phyloP scores from a whole-genome alignment of 2,113 vertebrate species.

The Dicrurus megarhynchus region DNA sequence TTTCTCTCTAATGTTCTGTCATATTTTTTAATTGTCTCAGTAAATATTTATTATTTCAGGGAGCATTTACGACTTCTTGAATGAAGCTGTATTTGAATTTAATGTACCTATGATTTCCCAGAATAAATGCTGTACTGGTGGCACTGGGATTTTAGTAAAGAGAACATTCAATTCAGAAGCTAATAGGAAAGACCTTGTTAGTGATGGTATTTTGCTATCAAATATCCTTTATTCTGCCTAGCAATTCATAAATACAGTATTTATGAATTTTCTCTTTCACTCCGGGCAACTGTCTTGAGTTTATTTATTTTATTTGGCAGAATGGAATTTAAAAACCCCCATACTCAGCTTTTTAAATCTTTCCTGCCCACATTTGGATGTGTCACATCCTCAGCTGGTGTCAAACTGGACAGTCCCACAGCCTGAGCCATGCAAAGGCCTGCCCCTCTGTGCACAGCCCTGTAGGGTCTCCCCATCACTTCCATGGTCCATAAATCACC shows the following conservation, averaged over 20 bases:
- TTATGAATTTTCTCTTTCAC: constrained; percentile 2
- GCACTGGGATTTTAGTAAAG: not conserved
- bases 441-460: not conserved
- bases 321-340: not conserved
- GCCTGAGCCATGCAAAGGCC: not conserved
- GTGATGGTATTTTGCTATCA: not conserved
- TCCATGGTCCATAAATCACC: not conserved
- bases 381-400: not conserved
- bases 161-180: not conserved
- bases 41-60: constrained; percentile 58
- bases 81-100: constrained; percentile 30
- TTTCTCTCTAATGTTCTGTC: constrained; percentile 28
- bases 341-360: not conserved
- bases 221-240: not conserved
- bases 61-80: constrained; percentile 29
- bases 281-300: not conserved
- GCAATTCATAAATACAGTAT: not conserved
- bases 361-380: not conserved
- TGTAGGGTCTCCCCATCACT: not conserved
- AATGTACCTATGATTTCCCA: not conserved
- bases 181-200: not conserved
- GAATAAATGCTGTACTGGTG: constrained; percentile 23
- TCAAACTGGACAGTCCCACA: not conserved
- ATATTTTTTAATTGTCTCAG: constrained; percentile 37
- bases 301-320: constrained; percentile 8